Evolutionary conservation across 2,797 vertebrate species (phyloP), one percentile per base, ranked within the genome.

Genomic region (Acanthurus leucopareius): DNA sequence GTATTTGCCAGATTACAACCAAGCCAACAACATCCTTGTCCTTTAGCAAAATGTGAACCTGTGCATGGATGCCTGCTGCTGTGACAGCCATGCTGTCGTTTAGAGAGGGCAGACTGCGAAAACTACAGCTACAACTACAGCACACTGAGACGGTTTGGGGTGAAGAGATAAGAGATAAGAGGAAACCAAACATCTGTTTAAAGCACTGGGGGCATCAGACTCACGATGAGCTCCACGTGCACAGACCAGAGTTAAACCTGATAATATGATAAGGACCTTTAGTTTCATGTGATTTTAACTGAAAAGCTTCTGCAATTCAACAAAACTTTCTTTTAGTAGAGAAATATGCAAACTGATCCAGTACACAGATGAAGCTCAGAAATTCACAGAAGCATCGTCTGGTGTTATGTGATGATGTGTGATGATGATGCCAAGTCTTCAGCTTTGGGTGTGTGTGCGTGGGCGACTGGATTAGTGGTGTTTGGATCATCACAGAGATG

Each of bases 81-180:
- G 68, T 57, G 56, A 17, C 60, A 19, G 47, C 7, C 44, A 15
- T 25, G 59, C 22, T 13, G 71, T 19, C 1, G 7, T 7, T 82
- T 20, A 59, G 53, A 17, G 32, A 13, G 53, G 60, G 20, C 44
- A 70, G 49, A 66, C 54, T 0, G 49, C 47, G 62, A 52, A 25
- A 35, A 25, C 66, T 19, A 42, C 51, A 4, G 28, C 28, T 32
- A 32, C 28, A 4, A 32, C 28, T 32, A 32, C 28, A 32, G 28
- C 28, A 32, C 49, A 71, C 85, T 77, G 75, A 82, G 65, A 67
- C 7, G 67, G 60, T 57, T 79, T 56, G 65, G 38, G 70, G 40
- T 3, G 0, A 17, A 51, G 16, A 47, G 69, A 84, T 77, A 81
- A 67, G 45, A 62, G 28, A 13, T 77, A 81, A 67, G 45, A 62